Evolutionary conservation across 2,113 vertebrate species (phyloP).

Genomic region (Maccullochella peelii): DNA sequence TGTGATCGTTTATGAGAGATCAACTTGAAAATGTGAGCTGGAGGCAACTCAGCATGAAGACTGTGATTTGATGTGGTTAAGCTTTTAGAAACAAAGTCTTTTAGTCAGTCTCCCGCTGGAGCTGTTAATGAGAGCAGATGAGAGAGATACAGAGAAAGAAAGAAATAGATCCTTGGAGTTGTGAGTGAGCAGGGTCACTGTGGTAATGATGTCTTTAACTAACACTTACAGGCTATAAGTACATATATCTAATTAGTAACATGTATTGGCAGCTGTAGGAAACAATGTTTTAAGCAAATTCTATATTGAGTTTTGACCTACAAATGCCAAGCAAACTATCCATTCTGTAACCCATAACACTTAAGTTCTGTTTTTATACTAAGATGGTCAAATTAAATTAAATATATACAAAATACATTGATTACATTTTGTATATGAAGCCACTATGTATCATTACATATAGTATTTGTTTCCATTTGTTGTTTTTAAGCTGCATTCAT

Average conservation of each 20-base stretch:
- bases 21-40: slow-evolving; percentile 21
- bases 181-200: background rate
- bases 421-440: too few relatives aligned
- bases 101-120: background rate
- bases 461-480: background rate
- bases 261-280: too few relatives aligned
- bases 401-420: too few relatives aligned
- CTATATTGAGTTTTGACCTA: too few relatives aligned
- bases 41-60: slow-evolving; percentile 20
- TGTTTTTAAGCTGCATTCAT: background rate
- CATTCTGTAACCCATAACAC: too few relatives aligned
- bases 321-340: too few relatives aligned
- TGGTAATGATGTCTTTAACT: background rate
- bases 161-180: background rate
- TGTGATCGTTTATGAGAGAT: slow-evolving; percentile 29
- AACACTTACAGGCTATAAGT: background rate
- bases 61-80: background rate
- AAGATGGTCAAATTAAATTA: too few relatives aligned
- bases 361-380: too few relatives aligned
- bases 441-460: background rate
- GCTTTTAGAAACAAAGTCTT: slow-evolving; percentile 6
- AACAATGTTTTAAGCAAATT: too few relatives aligned
- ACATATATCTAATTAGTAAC: too few relatives aligned
- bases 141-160: background rate
- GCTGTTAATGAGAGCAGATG: background rate